Evolutionary conservation across 2,113 vertebrate genomes (phyloP).

Genomic region (Saccopteryx leptura): DNA sequence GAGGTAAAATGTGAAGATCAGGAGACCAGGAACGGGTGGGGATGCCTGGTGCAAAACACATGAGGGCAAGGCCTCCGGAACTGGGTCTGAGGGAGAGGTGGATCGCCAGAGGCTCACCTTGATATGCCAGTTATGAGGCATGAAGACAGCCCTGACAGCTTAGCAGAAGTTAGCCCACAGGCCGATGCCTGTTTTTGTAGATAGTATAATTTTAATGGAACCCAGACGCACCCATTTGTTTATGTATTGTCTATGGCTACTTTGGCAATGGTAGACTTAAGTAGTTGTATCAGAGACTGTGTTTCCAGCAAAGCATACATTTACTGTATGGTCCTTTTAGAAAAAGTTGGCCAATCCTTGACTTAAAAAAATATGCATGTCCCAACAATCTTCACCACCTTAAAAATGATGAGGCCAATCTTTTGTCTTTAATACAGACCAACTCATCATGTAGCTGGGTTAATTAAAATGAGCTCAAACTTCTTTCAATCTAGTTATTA

Average conservation of each 20-base stretch:
- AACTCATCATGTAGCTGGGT: not conserved
- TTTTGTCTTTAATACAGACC: not conserved
- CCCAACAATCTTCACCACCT: not conserved
- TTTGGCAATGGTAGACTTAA: not conserved
- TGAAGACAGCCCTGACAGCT: not conserved
- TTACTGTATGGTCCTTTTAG: constrained; percentile 32
- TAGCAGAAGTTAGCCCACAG: not conserved
- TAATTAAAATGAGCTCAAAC: not conserved
- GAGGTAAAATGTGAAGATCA: not conserved
- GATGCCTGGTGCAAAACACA: not conserved
- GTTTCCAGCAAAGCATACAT: constrained; percentile 15
- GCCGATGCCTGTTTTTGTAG: not conserved
- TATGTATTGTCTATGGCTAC: not conserved
- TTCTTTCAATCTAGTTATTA: not conserved
- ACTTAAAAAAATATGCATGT: constrained; percentile 19
- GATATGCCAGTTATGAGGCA: not conserved
- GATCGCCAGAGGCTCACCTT: not conserved
- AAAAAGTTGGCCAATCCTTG: not conserved
- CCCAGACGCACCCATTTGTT: not conserved
- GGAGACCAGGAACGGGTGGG: not conserved
- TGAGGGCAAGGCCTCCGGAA: not conserved
- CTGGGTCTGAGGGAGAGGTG: not conserved
- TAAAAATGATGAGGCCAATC: not conserved
- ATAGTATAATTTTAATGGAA: constrained; percentile 25
- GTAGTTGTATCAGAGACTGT: not conserved